Percentiles rank a stretch among this genome's conserved stretches.
phyloP scores from a whole-genome alignment of 2,888 invertebrate genomes.

The Caenorhabditis sp. region DNA sequence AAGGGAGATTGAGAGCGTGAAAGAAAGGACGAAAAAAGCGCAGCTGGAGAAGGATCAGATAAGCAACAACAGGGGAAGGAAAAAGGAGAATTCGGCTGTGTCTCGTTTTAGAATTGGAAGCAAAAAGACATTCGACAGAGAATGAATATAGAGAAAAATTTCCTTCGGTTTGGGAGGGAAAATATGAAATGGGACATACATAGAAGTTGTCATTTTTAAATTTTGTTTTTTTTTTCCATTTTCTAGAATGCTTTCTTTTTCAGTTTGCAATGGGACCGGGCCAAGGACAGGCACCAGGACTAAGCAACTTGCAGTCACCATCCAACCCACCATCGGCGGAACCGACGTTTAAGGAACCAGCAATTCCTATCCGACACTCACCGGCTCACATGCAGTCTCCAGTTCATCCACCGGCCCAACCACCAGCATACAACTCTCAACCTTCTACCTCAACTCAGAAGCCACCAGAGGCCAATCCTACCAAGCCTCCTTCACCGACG shows the following conservation, averaged over 20 bases:
- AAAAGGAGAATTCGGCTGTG: conserved; percentile 7
- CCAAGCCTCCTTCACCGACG: conserved; percentile 34
- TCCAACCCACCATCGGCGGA: conserved; percentile 8
- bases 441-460: conserved; percentile 3
- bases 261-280: conserved; percentile 30
- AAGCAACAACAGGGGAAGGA: conserved; percentile 4
- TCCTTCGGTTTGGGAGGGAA: too few species aligned
- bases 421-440: conserved; percentile 37
- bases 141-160: too few species aligned
- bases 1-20: neutral
- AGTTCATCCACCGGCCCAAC: conserved; percentile 23
- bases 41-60: conserved; percentile 27
- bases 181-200: neutral
- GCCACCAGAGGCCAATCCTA: conserved; percentile 1
- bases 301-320: conserved; percentile 24
- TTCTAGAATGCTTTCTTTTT: conserved; percentile 13
- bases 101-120: conserved; percentile 1
- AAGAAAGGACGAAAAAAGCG: conserved; percentile 30
- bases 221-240: too few species aligned
- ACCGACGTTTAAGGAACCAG: conserved; percentile 50
- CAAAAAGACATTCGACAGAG: too few species aligned
- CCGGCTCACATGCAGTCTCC: conserved; percentile 41
- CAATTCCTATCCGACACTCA: conserved; percentile 38
- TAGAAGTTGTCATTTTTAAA: too few species aligned
- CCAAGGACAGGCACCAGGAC: neutral